These are phyloP conservation scores for Prolemur simus DNA, from an alignment of 2,113 vertebrate species.

Conservation along the genomic window DNA sequence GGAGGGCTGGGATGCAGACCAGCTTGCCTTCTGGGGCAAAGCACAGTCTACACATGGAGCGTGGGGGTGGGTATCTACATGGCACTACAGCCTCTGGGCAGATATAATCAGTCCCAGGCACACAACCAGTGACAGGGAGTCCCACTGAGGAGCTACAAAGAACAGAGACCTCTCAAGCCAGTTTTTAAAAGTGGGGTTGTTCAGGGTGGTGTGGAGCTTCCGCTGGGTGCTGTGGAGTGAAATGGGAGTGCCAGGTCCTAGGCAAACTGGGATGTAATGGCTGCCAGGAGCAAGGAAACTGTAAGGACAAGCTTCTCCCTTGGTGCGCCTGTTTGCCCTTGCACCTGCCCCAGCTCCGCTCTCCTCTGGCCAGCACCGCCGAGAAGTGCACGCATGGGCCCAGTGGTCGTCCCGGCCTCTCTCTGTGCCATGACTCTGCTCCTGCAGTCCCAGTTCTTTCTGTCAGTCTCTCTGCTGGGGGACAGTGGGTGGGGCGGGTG, in stretches of 20 bases:
- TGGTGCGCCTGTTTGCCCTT: neutral
- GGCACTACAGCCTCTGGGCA: neutral
- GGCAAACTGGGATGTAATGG: neutral
- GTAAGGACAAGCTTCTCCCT: neutral
- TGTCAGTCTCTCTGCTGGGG: neutral
- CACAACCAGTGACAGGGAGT: neutral
- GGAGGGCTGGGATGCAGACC: neutral
- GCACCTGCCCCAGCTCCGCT: neutral
- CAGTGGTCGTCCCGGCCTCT: neutral
- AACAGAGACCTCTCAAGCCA: neutral
- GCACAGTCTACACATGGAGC: too few relatives aligned
- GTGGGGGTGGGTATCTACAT: fast-evolving
- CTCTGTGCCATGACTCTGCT: neutral
- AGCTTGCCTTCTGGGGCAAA: neutral
- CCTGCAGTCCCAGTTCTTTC: neutral
- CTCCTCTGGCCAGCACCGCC: neutral
- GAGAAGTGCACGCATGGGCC: neutral
- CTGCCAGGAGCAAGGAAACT: neutral
- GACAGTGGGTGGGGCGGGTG: neutral
- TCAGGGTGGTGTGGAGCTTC: neutral
- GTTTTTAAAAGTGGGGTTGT: neutral
- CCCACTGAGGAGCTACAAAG: neutral
- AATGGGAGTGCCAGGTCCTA: neutral
- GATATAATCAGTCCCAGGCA: neutral
- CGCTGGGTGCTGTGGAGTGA: neutral